Evolutionary conservation across 2,888 invertebrate genomes (phyloP).

Genomic region (Coelopa pilipes): DNA sequence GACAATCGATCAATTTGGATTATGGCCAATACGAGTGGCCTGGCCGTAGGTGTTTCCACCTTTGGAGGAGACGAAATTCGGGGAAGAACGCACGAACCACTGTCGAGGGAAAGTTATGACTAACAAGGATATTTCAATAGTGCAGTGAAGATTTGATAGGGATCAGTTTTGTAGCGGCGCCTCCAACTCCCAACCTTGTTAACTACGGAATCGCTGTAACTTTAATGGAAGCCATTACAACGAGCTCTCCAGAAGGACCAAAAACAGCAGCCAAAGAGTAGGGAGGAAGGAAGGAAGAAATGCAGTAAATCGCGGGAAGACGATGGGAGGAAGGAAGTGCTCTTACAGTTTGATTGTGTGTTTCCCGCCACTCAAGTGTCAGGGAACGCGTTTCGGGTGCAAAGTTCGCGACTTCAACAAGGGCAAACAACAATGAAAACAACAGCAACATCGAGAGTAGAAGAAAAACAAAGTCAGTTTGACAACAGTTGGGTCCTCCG

Average conservation of each 20-base stretch:
- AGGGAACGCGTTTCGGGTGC: not conserved
- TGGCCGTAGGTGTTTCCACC: no score
- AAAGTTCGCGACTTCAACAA: not conserved
- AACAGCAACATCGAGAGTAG: not conserved
- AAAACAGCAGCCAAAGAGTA: not conserved
- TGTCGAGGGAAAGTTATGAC: no score
- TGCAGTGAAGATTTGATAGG: no score
- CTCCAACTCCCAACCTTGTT: not conserved
- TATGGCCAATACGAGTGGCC: no score
- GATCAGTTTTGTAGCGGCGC: no score
- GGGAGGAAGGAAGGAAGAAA: not conserved
- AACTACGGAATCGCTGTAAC: not conserved
- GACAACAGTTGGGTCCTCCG: conserved; percentile 17
- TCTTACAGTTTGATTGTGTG: conserved; percentile 13
- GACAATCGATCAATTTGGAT: no score
- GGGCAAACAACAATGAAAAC: not conserved
- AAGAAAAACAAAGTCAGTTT: conserved; percentile 3
- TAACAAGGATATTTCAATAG: no score
- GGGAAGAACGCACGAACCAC: no score
- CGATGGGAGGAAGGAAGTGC: not conserved
- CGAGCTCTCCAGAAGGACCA: not conserved
- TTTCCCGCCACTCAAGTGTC: conserved; percentile 19
- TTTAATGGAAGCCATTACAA: not conserved
- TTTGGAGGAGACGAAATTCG: no score
- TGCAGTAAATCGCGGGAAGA: not conserved